These are phyloP conservation scores for Hypomecis punctinalis DNA, from an alignment of 2,888 invertebrate genomes.

Conservation along the genomic window DNA sequence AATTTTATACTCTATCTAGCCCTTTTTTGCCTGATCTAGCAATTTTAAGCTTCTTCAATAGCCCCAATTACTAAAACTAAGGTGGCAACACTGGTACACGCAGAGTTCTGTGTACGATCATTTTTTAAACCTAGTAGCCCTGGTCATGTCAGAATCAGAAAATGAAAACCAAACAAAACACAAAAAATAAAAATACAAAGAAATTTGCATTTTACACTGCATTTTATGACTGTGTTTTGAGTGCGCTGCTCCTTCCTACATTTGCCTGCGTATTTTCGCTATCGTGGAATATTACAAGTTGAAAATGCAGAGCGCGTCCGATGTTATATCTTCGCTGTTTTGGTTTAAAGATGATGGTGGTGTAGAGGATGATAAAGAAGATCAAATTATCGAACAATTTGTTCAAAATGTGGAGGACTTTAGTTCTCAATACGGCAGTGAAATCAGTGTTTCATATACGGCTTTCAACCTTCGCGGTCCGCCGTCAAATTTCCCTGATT, in stretches of 20 bases:
- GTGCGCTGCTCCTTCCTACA: background rate
- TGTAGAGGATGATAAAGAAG: conserved; percentile 62
- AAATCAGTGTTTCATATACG: conserved; percentile 94
- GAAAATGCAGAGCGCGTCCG: conserved; percentile 76
- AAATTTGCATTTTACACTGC: conserved; percentile 6
- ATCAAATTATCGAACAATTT: conserved; percentile 89
- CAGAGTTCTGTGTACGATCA: too few relatives aligned
- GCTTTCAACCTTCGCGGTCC: conserved; percentile 94
- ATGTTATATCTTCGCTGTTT: conserved; percentile 74
- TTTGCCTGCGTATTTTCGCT: conserved; percentile 8
- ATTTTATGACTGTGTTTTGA: conserved; percentile 1
- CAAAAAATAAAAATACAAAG: conserved; percentile 2
- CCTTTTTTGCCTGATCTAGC: too few relatives aligned
- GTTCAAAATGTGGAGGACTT: conserved; percentile 92
- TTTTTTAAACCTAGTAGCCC: too few relatives aligned
- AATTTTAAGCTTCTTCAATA: too few relatives aligned
- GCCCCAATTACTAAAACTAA: too few relatives aligned
- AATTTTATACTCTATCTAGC: too few relatives aligned
- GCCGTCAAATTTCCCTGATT: conserved; percentile 93
- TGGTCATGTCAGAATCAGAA: background rate
- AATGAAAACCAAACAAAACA: background rate
- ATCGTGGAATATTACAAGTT: conserved; percentile 9
- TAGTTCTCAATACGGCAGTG: conserved; percentile 96
- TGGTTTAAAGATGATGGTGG: conserved; percentile 71
- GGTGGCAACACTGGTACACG: too few relatives aligned